phyloP scores from a whole-genome alignment of 1,140 invertebrate species.

The Archivesica marissinica region DNA sequence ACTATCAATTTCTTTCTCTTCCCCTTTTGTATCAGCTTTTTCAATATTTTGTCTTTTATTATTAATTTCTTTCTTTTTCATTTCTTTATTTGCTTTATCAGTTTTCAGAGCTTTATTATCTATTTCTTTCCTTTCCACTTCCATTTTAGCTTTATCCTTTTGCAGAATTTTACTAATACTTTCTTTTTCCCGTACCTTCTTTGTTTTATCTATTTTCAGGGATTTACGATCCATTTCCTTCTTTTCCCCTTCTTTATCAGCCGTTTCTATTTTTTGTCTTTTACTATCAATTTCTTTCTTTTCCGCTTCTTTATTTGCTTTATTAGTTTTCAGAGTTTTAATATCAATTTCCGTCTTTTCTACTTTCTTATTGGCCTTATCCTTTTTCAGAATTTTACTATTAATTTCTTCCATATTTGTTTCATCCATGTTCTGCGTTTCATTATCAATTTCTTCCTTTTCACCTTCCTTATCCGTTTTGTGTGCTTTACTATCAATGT shows the following conservation, averaged over 20 bases:
- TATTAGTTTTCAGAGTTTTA: background rate
- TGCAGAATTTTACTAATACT: too few species aligned
- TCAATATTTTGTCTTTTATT: background rate
- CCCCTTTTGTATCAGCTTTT: background rate
- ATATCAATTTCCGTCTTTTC: too few species aligned
- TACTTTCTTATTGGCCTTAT: conserved; percentile 1
- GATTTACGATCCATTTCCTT: background rate
- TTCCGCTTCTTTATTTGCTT: too few species aligned
- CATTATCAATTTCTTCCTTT: background rate
- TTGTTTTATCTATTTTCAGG: too few species aligned
- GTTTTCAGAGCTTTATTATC: background rate
- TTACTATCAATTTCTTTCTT: background rate
- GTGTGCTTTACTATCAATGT: background rate
- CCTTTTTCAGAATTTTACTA: too few species aligned
- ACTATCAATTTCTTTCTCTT: background rate
- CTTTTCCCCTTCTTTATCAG: background rate
- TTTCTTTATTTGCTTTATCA: background rate
- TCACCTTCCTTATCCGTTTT: background rate
- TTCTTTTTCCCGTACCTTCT: too few species aligned
- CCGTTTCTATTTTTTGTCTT: background rate
- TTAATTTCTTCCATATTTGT: too few species aligned
- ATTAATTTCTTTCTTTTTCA: too few species aligned
- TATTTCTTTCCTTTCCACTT: too few species aligned
- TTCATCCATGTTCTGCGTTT: background rate
- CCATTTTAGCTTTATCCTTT: too few species aligned